These are phyloP conservation scores for Melitaea athalia DNA, from an alignment of 2,888 invertebrate genomes.

Conservation along the genomic window DNA sequence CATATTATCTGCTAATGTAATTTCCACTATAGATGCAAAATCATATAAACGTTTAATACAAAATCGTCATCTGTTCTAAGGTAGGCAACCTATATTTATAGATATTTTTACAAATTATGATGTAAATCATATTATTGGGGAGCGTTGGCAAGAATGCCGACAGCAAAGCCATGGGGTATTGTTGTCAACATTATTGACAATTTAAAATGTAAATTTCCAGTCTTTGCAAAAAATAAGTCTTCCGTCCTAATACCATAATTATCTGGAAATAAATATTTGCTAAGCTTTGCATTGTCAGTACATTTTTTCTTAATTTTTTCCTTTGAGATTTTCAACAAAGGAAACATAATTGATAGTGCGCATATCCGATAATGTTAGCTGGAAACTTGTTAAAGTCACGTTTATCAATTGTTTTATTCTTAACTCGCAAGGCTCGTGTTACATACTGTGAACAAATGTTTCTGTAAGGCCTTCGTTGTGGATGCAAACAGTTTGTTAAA, in stretches of 20 bases:
- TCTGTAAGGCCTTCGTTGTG: conserved; percentile 9
- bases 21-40: background rate
- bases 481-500: conserved; percentile 11
- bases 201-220: too few species aligned
- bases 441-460: conserved; percentile 24
- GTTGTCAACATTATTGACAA: too few species aligned
- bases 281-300: too few species aligned
- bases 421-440: conserved; percentile 12
- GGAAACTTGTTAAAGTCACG: conserved; percentile 22
- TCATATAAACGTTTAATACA: background rate
- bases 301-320: too few species aligned
- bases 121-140: too few species aligned
- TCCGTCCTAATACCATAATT: too few species aligned
- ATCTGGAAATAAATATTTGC: too few species aligned
- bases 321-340: conserved; percentile 1
- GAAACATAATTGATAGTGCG: conserved; percentile 2
- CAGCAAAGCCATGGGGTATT: too few species aligned
- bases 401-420: conserved; percentile 25
- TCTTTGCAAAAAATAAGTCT: too few species aligned
- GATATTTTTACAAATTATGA: background rate
- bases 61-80: too few species aligned
- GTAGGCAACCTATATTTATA: background rate
- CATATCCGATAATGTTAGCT: conserved; percentile 16
- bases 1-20: background rate
- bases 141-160: too few species aligned